A percentile compares a stretch with the other conserved stretches of the same genome.
Evolutionary conservation across 2,888 invertebrate species (phyloP).

Genomic region (Ditylenchus weischeri): DNA sequence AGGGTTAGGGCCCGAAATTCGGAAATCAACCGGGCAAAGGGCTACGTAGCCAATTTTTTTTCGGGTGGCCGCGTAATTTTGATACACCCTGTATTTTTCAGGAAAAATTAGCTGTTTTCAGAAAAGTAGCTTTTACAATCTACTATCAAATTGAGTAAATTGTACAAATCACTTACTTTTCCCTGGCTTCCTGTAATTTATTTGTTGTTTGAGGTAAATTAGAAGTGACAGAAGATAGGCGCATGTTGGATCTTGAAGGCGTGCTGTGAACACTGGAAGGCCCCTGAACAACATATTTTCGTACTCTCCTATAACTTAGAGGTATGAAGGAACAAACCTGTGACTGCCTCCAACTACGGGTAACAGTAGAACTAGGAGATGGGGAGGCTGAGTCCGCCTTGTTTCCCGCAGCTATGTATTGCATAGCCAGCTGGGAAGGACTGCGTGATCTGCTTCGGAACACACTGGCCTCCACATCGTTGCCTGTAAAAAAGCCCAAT

Average conservation of each 20-base stretch:
- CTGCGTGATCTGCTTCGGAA: conserved; percentile 39
- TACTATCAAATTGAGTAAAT: too few species aligned
- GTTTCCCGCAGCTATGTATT: conserved; percentile 24
- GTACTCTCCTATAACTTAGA: too few species aligned
- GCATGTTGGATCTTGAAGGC: neutral
- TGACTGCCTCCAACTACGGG: neutral
- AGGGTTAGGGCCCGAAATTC: too few species aligned
- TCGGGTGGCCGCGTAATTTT: too few species aligned
- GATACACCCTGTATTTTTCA: too few species aligned
- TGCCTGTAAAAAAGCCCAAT: neutral
- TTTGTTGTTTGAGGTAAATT: neutral
- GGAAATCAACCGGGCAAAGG: too few species aligned
- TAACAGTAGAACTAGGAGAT: conserved; percentile 3
- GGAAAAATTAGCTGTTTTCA: too few species aligned
- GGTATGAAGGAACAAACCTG: neutral
- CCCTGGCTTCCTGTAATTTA: conserved; percentile 14
- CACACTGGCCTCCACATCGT: conserved; percentile 11
- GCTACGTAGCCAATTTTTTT: too few species aligned
- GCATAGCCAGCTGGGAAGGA: conserved; percentile 37
- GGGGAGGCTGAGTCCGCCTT: neutral
- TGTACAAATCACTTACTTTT: conserved; percentile 1
- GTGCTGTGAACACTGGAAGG: neutral
- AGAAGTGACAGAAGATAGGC: neutral
- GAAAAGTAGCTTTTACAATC: too few species aligned
- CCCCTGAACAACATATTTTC: too few species aligned